phyloP scores from a whole-genome alignment of 1,140 invertebrate species.

The Zeugodacus cucurbitae region DNA sequence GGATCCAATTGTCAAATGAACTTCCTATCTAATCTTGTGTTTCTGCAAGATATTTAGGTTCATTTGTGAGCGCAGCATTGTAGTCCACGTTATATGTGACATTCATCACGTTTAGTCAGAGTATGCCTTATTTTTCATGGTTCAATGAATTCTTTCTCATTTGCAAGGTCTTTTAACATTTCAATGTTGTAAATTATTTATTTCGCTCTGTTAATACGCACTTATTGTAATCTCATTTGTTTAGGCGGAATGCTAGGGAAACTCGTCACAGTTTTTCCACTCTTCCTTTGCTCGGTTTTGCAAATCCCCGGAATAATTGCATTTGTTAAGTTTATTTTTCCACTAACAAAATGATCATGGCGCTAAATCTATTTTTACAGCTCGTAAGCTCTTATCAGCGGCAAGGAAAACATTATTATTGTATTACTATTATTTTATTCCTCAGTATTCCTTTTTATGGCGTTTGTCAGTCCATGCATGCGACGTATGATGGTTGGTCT shows the following conservation, averaged over 20 bases:
- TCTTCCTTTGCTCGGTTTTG: not conserved
- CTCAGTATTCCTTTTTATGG: not conserved
- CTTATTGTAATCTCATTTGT: not conserved
- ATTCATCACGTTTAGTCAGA: too few relatives aligned
- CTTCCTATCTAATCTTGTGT: too few relatives aligned
- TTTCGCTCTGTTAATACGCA: not conserved
- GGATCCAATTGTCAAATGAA: too few relatives aligned
- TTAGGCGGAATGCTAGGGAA: not conserved
- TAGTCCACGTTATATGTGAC: too few relatives aligned
- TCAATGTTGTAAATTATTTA: not conserved
- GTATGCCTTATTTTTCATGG: too few relatives aligned
- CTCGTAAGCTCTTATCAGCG: not conserved
- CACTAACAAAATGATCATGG: not conserved
- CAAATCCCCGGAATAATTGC: not conserved
- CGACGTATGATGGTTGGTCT: not conserved
- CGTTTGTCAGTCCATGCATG: not conserved
- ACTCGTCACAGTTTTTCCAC: not conserved
- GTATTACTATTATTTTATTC: not conserved
- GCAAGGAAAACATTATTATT: not conserved
- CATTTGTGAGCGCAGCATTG: too few relatives aligned
- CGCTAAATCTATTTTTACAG: constrained; percentile 8
- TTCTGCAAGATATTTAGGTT: too few relatives aligned
- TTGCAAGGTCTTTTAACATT: not conserved
- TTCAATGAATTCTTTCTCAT: too few relatives aligned
- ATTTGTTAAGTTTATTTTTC: not conserved